A percentile compares a stretch with the other conserved stretches of the same genome.
Conservation (phyloP, 2,113 vertebrate genomes). For the Pituophis catenifer region DNA sequence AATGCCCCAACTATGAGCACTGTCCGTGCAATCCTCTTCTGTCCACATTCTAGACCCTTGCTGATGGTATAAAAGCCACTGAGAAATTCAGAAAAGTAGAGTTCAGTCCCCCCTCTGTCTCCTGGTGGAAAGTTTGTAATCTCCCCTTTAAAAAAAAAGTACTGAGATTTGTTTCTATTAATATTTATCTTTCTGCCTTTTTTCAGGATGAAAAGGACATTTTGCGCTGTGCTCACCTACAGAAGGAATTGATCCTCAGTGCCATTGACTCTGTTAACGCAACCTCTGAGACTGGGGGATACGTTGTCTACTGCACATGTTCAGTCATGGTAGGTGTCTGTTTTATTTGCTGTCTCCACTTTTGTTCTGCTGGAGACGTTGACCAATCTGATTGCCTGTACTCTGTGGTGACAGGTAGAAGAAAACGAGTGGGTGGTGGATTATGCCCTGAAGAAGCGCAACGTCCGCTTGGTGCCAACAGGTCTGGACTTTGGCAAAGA, state of each 20-base stretch:
- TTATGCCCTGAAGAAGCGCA: conserved; percentile 94
- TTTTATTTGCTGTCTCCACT: background rate
- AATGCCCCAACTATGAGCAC: background rate
- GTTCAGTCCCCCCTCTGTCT: background rate
- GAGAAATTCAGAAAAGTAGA: background rate
- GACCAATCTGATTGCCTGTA: background rate
- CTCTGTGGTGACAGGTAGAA: conserved; percentile 78
- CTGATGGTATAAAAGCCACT: too few relatives aligned
- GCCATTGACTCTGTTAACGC: conserved; percentile 94
- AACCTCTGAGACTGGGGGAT: conserved; percentile 84
- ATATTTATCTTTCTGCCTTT: background rate
- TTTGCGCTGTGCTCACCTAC: conserved; percentile 87
- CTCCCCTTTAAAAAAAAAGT: background rate
- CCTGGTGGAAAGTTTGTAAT: background rate
- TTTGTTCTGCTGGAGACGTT: accelerated
- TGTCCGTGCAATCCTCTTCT: background rate
- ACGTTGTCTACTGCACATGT: conserved; percentile 94
- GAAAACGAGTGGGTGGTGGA: conserved; percentile 99
- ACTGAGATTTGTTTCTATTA: background rate
- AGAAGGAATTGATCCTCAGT: conserved; percentile 91
- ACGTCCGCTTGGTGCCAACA: conserved; percentile 89
- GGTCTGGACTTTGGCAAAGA: conserved; percentile 96
- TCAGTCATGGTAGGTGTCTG: conserved; percentile 81
- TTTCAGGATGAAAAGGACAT: conserved; percentile 86
- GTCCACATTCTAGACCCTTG: background rate